Base-by-base conservation (phyloP, 2,888 invertebrate genomes). In the Alsophila aescularia region DNA sequence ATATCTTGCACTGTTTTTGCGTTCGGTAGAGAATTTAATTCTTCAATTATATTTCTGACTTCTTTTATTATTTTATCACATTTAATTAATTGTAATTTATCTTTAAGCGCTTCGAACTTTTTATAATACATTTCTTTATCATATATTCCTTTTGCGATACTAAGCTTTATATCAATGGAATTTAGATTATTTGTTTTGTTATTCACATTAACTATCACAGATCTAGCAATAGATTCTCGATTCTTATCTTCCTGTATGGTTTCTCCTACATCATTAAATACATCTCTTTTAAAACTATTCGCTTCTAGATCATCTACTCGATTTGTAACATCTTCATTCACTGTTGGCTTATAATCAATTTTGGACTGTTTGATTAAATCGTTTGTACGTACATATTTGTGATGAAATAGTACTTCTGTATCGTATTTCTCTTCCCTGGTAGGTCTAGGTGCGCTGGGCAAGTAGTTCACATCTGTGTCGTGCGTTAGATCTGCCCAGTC, bases 401-500 rank as follows among this genome's bases (percentile, higher is more conserved):
- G 64, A 7, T 79, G 69, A 3, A 69, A 41, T 0, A 77, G 40
- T 0, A 86, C 69, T 71, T 88, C 85, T 21, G 87, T 73, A 35
- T 88, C 79, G 8, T 77, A 67, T 2, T 59, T 66, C 54, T 85
- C 80, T 14, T 80, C 71, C 54, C 75, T 70, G 0, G 78, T 75
- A 0, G 79, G 73, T 64, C 72, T 73, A 9, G 73, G 62, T 1
- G 57, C 61, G 18, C 70, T 77, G 1, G 76, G 69, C 0, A 82
- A 65, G 51, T 81, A 76, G 71, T 92, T 92, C 0, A 92, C 77
- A 55, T 87, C 85, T 0, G 70, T 88, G 39, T 92, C 92, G 48
- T 83, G 86, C 0, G 88, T 79, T 0, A 91, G 70, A 58, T 91
- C 90, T 6, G 61, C 47, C 85, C 82, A 85, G 16, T 72, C 58